Percentiles rank a stretch among this genome's conserved stretches.
Evolutionary conservation across 2,888 invertebrate species (phyloP).

Genomic region (Ecdyonurus torrentis): DNA sequence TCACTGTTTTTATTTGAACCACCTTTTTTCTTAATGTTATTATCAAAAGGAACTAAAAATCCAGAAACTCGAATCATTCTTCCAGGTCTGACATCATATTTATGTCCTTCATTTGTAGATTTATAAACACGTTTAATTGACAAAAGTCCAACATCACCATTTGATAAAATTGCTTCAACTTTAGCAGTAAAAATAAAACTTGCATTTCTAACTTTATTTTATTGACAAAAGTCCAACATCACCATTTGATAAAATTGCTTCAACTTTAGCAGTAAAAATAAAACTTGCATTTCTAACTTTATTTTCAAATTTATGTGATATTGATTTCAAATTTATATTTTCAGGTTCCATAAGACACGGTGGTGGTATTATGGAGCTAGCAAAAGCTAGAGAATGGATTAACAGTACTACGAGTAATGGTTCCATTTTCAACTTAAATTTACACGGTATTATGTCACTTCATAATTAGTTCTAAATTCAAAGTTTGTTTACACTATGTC

Average conservation of each 20-base stretch:
- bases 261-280: not conserved
- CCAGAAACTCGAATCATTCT: not conserved
- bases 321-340: not conserved
- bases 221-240: not conserved
- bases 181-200: not conserved
- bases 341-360: not conserved
- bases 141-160: not conserved
- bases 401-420: not conserved
- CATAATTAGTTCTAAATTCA: not conserved
- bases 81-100: not conserved
- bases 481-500: too few relatives aligned
- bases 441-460: not conserved
- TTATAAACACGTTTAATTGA: not conserved
- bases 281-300: not conserved
- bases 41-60: not conserved
- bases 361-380: not conserved
- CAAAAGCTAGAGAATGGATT: not conserved
- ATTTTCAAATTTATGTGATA: too few relatives aligned
- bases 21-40: not conserved
- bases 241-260: not conserved
- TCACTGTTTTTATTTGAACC: not conserved
- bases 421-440: not conserved
- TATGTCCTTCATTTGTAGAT: not conserved
- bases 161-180: not conserved
- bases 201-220: not conserved